Evolutionary conservation across 37 sponge, comb jelly and placozoan species (phyloP).

Genomic region (Petrosia ficiformis): DNA sequence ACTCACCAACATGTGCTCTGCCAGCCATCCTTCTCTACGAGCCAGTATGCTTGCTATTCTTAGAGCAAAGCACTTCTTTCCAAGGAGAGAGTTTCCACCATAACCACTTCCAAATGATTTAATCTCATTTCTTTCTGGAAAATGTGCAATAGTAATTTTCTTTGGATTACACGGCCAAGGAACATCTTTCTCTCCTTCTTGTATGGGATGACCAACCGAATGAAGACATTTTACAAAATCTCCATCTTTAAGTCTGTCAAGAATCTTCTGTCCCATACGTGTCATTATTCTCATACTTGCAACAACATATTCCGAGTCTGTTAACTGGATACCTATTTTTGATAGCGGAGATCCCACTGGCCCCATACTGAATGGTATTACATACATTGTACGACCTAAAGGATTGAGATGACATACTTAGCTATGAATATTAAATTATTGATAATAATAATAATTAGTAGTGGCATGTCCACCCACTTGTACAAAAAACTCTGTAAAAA

Average conservation of each 20-base stretch:
- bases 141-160: slow-evolving; percentile 87
- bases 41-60: slow-evolving; percentile 90
- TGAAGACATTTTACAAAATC: slow-evolving; percentile 94
- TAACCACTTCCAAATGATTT: slow-evolving; percentile 97
- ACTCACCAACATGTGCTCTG: slow-evolving; percentile 98
- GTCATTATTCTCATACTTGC: slow-evolving; percentile 97
- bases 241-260: slow-evolving; percentile 52
- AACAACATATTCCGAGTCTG: slow-evolving; percentile 97
- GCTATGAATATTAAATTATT: background rate
- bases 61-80: slow-evolving; percentile 99
- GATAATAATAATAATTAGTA: background rate
- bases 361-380: slow-evolving; percentile 99
- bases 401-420: background rate
- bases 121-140: slow-evolving; percentile 89
- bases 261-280: slow-evolving; percentile 80
- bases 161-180: slow-evolving; percentile 96
- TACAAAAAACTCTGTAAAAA: background rate
- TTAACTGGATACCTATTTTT: slow-evolving; percentile 96
- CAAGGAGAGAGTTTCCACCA: slow-evolving; percentile 98
- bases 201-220: slow-evolving; percentile 87
- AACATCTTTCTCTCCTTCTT: slow-evolving; percentile 58
- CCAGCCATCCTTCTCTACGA: slow-evolving; percentile 93
- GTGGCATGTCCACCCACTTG: background rate
- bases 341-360: slow-evolving; percentile 95
- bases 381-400: slow-evolving; percentile 97